These are phyloP conservation scores for Lepus oiostolus DNA, from an alignment of 2,797 vertebrate genomes.

Conservation along the genomic window DNA sequence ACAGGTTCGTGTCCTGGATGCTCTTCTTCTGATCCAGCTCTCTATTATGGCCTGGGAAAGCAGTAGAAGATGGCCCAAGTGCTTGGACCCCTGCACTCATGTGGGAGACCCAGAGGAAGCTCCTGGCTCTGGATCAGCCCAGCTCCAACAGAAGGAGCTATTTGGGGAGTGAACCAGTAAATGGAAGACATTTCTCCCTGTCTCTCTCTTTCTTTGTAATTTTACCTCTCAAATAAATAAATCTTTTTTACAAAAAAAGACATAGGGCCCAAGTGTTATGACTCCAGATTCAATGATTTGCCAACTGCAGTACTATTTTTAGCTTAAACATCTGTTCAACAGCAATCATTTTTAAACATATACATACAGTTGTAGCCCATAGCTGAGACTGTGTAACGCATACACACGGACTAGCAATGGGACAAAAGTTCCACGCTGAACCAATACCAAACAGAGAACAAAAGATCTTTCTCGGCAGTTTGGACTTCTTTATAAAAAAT, in stretches of 20 bases:
- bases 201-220: no score
- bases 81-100: no score
- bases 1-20: no score
- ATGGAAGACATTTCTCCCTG: no score
- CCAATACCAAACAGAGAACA: background rate
- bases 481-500: background rate
- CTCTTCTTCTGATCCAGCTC: no score
- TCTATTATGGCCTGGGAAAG: no score
- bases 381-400: background rate
- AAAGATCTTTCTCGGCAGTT: background rate
- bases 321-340: background rate
- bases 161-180: no score
- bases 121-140: no score
- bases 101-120: no score
- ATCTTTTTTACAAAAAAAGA: background rate
- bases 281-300: background rate
- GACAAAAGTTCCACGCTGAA: background rate
- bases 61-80: no score
- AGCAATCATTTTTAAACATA: background rate
- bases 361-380: background rate
- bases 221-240: no score
- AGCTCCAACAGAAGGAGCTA: no score
- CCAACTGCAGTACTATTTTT: background rate
- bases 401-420: background rate
- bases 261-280: background rate